These are phyloP conservation scores for Atopsyche davidsoni DNA, from an alignment of 1,140 invertebrate species.

Conservation along the genomic window DNA sequence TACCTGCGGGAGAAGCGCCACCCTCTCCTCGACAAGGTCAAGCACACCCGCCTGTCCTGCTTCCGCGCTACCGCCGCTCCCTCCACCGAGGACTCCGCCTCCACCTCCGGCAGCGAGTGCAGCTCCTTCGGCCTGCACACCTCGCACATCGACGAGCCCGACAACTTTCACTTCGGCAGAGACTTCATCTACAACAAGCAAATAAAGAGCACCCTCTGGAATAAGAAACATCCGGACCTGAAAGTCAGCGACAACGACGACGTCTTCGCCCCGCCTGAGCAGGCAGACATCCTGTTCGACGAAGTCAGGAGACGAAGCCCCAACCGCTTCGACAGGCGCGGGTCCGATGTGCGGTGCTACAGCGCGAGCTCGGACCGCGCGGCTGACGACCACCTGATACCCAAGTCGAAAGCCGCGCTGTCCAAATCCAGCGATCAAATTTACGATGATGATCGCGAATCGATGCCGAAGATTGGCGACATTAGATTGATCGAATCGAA, in stretches of 20 bases:
- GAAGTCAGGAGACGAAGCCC: slow-evolving; percentile 19
- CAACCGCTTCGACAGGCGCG: slow-evolving; percentile 15
- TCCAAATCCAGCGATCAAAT: slow-evolving; percentile 51
- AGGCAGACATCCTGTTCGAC: neutral
- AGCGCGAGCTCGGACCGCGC: slow-evolving; percentile 48
- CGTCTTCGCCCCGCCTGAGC: slow-evolving; percentile 37
- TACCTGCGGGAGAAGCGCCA: slow-evolving; percentile 58
- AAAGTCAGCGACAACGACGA: slow-evolving; percentile 39
- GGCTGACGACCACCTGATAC: slow-evolving; percentile 39
- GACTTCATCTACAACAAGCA: slow-evolving; percentile 42
- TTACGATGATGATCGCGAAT: slow-evolving; percentile 41
- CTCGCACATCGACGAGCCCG: slow-evolving; percentile 40
- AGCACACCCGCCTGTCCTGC: slow-evolving; percentile 63
- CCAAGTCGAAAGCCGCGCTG: slow-evolving; percentile 41
- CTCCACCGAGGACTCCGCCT: slow-evolving; percentile 44
- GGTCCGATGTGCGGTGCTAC: slow-evolving; percentile 43
- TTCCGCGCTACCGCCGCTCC: slow-evolving; percentile 51
- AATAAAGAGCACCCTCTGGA: slow-evolving; percentile 46
- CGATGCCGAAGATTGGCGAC: slow-evolving; percentile 27
- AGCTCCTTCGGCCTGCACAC: slow-evolving; percentile 45
- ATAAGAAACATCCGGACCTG: slow-evolving; percentile 36
- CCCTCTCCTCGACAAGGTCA: slow-evolving; percentile 62
- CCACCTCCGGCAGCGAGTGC: slow-evolving; percentile 48
- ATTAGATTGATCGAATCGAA: slow-evolving; percentile 27
- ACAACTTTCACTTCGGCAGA: slow-evolving; percentile 38